A percentile compares a stretch with the other conserved stretches of the same genome.
Evolutionary conservation across 2,888 invertebrate species (phyloP).

Genomic region (Pinctada fucata): DNA sequence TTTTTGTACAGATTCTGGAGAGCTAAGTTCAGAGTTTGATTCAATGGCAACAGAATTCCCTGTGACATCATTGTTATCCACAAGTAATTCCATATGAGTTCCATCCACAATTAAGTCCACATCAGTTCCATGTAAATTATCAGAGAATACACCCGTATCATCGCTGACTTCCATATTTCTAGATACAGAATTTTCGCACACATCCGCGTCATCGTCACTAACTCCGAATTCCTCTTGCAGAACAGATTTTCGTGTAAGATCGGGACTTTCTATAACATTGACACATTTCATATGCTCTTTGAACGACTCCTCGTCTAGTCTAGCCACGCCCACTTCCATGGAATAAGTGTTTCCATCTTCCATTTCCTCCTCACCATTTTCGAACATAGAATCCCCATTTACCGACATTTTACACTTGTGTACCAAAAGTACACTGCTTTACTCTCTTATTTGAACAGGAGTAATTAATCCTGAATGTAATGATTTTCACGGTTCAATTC

Average conservation of each 20-base stretch:
- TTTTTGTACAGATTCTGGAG: not conserved
- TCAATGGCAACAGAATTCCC: not conserved
- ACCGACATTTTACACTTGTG: not conserved
- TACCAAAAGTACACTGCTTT: not conserved
- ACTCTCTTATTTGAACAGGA: not conserved
- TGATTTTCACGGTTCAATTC: too few relatives aligned
- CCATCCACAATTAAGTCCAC: not conserved
- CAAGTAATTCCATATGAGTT: not conserved
- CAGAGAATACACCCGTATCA: not conserved
- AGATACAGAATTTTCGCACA: not conserved
- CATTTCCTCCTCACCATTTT: not conserved
- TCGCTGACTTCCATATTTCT: not conserved
- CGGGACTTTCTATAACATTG: slow-evolving; percentile 9
- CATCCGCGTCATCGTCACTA: not conserved
- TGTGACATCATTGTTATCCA: not conserved
- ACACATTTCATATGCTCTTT: slow-evolving; percentile 28
- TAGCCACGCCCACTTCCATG: slow-evolving; percentile 35
- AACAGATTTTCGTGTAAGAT: not conserved
- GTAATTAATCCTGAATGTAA: too few relatives aligned
- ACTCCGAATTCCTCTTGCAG: not conserved
- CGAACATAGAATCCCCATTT: not conserved
- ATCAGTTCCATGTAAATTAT: not conserved
- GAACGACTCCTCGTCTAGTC: slow-evolving; percentile 18
- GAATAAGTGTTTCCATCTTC: slow-evolving; percentile 7
- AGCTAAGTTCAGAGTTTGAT: not conserved